Base-by-base conservation (phyloP, 1,140 invertebrate genomes). In the Gryllus bimaculatus region DNA sequence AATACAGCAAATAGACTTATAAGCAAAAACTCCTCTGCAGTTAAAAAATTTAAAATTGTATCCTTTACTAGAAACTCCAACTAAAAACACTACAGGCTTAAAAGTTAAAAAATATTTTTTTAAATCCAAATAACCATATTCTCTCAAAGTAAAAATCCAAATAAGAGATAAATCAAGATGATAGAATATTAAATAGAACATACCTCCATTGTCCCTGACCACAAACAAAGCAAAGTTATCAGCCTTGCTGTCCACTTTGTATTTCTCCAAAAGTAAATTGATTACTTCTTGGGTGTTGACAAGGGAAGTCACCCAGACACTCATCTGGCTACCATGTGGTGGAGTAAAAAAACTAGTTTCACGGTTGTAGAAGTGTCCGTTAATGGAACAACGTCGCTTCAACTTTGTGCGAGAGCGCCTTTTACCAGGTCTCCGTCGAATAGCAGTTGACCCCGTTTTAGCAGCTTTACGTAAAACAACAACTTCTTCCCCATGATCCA, bases 271-370 rank as follows among this genome's bases (percentile, higher is more conserved):
- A 85, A 96, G 89, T 54, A 95, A 88, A 86, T 94, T 94, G 74
- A 96, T 94, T 18, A 96, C 94, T 84, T 95, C 93, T 80, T 90
- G 89, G 26, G 93, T 93, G 81, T 90, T 93, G 49, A 95, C 92
- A 79, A 94, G 86, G 79, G 93, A 95, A 8, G 93, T 92, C 0
- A 95, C 92, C 91, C 92, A 95, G 1, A 96, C 94, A 81, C 92
- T 94, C 88, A 94, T 95, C 82, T 94, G 91, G 82, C 93, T 95
- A 20, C 94, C 94, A 83, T 93, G 90, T 0, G 94, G 93, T 1
- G 94, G 94, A 7, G 93, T 95, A 82, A 96, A 96, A 80, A 95
- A 93, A 83, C 93, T 94, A 0, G 94, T 96, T 87, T 96, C 94
- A 78, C 93, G 89, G 85, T 96, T 93, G 83, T 96, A 96, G 85